Percentiles rank a stretch among this genome's conserved stretches.
These are phyloP conservation scores for Zosterops lateralis DNA, from an alignment of 2,113 vertebrate genomes.

Conservation along the genomic window DNA sequence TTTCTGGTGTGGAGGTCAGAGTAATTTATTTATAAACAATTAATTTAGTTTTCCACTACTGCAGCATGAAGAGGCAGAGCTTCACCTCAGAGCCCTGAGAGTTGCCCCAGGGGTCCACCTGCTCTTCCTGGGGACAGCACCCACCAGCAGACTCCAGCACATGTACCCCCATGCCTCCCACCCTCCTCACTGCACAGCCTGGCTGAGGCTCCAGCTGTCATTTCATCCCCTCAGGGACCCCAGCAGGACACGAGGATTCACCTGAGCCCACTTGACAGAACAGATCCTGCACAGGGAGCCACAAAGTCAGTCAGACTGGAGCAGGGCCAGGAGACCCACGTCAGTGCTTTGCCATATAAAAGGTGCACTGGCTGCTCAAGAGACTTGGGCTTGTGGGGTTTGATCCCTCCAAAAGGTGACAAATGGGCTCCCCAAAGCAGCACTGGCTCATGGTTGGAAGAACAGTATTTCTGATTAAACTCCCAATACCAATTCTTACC, in stretches of 20 bases:
- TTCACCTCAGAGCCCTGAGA: background rate
- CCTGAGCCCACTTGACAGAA: background rate
- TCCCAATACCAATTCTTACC: background rate
- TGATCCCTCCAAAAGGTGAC: background rate
- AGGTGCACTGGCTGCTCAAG: background rate
- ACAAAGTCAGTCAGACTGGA: background rate
- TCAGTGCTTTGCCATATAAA: background rate
- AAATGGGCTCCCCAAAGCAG: background rate
- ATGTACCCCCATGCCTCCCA: accelerated
- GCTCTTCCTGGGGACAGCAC: background rate
- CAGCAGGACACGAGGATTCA: accelerated
- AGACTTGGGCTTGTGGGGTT: background rate
- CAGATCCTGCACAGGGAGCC: background rate
- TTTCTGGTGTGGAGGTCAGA: background rate
- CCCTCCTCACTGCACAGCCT: accelerated
- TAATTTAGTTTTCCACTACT: background rate
- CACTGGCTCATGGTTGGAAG: background rate
- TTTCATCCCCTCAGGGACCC: background rate
- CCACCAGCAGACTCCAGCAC: background rate
- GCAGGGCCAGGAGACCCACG: background rate
- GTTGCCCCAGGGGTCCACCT: background rate
- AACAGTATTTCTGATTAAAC: background rate
- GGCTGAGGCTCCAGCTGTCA: background rate
- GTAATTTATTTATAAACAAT: background rate
- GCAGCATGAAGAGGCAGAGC: background rate